Conservation (phyloP, 1,140 invertebrate genomes). For the Dolichoris vasculosae region DNA sequence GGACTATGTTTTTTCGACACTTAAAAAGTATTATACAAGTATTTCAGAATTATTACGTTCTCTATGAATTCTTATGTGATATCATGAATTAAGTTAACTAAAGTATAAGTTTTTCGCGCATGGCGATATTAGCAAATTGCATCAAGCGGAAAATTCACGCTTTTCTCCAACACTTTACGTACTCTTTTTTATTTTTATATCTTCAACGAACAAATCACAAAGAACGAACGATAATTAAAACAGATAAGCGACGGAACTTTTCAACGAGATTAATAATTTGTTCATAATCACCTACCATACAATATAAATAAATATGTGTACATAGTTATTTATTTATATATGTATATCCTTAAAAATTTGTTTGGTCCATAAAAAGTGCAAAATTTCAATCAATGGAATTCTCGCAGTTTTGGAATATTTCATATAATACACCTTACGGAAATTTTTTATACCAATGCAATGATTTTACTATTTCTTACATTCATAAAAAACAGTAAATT, state of each 20-base stretch:
- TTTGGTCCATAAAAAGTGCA: constrained; percentile 43
- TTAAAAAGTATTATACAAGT: constrained; percentile 50
- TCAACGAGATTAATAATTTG: constrained; percentile 49
- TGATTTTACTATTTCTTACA: constrained; percentile 27
- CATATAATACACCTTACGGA: constrained; percentile 40
- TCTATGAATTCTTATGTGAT: constrained; percentile 41
- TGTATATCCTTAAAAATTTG: constrained; percentile 38
- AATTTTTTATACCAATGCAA: constrained; percentile 25
- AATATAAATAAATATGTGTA: background rate
- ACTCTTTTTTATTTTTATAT: constrained; percentile 11
- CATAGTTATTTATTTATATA: no score
- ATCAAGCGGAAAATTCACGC: constrained; percentile 29
- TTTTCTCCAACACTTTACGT: constrained; percentile 3
- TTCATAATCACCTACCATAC: constrained; percentile 34
- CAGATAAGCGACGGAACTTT: constrained; percentile 29
- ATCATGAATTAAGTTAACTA: constrained; percentile 49
- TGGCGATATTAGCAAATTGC: constrained; percentile 40
- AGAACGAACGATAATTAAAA: constrained; percentile 25
- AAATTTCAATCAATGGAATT: constrained; percentile 41
- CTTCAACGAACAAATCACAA: constrained; percentile 24
- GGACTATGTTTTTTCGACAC: constrained; percentile 45
- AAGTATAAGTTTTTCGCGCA: constrained; percentile 41
- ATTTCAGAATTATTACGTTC: constrained; percentile 52
- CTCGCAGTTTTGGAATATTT: constrained; percentile 1
- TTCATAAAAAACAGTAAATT: constrained; percentile 34